These are phyloP conservation scores for Plotosus lineatus DNA, from an alignment of 2,113 vertebrate genomes.

Conservation along the genomic window DNA sequence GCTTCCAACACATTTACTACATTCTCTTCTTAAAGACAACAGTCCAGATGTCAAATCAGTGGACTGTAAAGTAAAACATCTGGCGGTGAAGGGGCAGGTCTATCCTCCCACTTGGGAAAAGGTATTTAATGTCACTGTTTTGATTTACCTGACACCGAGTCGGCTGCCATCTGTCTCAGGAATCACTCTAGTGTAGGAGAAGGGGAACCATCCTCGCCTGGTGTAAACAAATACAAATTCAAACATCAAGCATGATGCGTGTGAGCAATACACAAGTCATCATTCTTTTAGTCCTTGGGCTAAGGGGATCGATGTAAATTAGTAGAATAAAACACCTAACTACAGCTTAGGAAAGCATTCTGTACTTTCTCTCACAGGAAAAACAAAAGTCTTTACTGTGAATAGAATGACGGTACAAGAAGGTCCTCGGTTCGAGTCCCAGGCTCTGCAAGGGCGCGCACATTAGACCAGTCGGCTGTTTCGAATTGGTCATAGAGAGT, in stretches of 20 bases:
- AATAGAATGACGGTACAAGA: no score
- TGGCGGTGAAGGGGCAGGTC: neutral
- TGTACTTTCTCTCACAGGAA: neutral
- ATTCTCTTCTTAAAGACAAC: neutral
- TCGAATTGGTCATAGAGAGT: no score
- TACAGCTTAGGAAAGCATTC: neutral
- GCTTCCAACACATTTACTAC: neutral
- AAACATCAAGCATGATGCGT: neutral
- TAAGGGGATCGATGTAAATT: neutral
- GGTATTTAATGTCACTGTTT: slow-evolving; percentile 29
- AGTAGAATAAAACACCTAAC: neutral
- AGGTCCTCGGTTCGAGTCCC: no score
- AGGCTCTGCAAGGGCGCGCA: no score
- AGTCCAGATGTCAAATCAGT: neutral
- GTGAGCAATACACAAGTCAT: neutral
- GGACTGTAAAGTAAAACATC: neutral
- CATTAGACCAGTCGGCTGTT: no score
- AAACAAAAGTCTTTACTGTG: no score
- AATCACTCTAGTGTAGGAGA: slow-evolving; percentile 93
- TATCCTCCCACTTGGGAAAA: neutral
- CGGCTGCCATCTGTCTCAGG: slow-evolving; percentile 72
- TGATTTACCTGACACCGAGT: slow-evolving; percentile 79
- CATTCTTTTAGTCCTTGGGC: neutral
- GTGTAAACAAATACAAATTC: slow-evolving; percentile 8
- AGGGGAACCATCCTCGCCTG: slow-evolving; percentile 98